Conservation (phyloP, 2,888 invertebrate species). For the Mimas tiliae region DNA sequence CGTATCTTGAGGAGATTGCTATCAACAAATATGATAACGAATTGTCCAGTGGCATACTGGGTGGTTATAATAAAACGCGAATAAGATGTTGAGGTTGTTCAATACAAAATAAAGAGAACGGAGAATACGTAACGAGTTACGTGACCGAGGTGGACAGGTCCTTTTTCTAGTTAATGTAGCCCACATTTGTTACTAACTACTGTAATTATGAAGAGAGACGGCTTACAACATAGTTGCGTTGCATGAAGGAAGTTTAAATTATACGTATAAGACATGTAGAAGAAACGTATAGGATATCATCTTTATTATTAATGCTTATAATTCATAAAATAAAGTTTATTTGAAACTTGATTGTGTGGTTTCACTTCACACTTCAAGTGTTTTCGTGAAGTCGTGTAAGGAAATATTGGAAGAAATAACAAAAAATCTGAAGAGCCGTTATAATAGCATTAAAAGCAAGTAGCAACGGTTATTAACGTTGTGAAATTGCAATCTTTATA, state of each 20-base stretch:
- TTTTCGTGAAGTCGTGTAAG: not conserved
- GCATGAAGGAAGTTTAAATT: constrained; percentile 4
- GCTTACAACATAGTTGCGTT: not conserved
- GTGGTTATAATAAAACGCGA: too few species aligned
- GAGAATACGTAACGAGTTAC: not conserved
- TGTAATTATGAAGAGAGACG: not conserved
- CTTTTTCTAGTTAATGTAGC: not conserved
- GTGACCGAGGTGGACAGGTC: not conserved
- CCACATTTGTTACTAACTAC: not conserved
- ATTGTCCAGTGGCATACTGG: not conserved
- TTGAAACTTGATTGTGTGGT: not conserved
- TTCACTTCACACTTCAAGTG: not conserved
- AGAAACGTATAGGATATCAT: not conserved
- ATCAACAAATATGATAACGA: not conserved
- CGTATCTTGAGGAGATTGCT: not conserved
- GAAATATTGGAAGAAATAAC: too few species aligned
- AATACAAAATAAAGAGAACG: not conserved
- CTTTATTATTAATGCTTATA: not conserved
- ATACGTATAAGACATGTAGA: not conserved
- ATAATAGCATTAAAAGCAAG: too few species aligned
- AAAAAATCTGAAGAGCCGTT: too few species aligned
- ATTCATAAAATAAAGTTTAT: not conserved
- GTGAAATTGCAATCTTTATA: not conserved
- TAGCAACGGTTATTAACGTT: too few species aligned
- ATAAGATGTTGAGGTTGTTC: too few species aligned